Evolutionary conservation across 2,888 invertebrate genomes (phyloP).

Genomic region (Eupelmus urozonus): DNA sequence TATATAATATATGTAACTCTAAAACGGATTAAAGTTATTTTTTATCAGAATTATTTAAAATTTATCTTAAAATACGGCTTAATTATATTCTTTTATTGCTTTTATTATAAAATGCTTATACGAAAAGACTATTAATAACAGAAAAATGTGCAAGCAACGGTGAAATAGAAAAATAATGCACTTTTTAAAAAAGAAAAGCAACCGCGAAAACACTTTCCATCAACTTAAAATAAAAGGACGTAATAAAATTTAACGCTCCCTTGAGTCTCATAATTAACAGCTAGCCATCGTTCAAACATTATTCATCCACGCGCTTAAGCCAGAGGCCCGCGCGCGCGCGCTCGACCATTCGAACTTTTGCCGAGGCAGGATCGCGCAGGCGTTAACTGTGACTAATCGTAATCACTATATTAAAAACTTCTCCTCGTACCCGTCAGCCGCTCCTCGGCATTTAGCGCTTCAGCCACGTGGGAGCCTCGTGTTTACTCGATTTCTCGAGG

Average conservation of each 20-base stretch:
- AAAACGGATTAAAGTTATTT: no score
- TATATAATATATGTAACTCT: no score
- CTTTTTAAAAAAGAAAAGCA: no score
- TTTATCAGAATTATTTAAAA: no score
- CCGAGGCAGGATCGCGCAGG: no score
- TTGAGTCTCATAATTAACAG: conserved; percentile 6
- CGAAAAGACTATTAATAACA: no score
- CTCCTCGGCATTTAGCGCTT: not conserved
- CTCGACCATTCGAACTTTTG: conserved; percentile 4
- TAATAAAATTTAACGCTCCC: not conserved
- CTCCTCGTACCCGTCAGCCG: not conserved
- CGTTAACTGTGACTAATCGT: conserved; percentile 37
- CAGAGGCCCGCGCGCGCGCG: not conserved
- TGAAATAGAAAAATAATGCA: no score
- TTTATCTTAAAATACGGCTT: no score
- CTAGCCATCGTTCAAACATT: not conserved
- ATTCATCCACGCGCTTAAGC: conserved; percentile 2
- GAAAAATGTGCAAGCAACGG: no score
- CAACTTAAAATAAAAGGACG: not conserved
- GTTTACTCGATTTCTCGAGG: conserved; percentile 39
- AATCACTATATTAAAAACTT: conserved; percentile 54
- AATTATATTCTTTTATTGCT: no score
- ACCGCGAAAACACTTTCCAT: no score
- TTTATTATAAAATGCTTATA: no score
- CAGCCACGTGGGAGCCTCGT: conserved; percentile 25